These are phyloP conservation scores for Hirtodrosophila histrioides DNA, from an alignment of 2,888 invertebrate genomes.

Conservation along the genomic window DNA sequence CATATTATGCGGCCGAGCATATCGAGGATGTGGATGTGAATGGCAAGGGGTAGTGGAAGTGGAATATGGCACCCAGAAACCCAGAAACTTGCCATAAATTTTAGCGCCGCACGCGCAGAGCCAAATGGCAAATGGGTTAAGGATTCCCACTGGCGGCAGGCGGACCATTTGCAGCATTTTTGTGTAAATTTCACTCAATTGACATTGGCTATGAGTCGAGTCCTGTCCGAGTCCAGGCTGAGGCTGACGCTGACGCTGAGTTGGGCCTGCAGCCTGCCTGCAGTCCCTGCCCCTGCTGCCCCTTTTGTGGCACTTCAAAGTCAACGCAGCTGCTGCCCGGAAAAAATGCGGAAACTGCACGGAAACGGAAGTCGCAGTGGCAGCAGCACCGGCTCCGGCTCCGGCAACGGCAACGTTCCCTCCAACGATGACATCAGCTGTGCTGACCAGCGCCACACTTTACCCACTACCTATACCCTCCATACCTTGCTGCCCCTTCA, in stretches of 20 bases:
- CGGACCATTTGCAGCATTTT: constrained; percentile 43
- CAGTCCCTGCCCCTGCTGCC: constrained; percentile 28
- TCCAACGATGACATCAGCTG: constrained; percentile 65
- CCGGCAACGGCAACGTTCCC: neutral
- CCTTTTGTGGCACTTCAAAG: constrained; percentile 71
- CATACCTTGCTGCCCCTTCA: too few relatives aligned
- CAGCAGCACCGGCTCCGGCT: constrained; percentile 55
- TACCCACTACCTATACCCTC: neutral
- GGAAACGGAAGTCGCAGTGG: constrained; percentile 79
- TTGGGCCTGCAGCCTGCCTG: constrained; percentile 12
- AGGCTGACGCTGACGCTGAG: constrained; percentile 65
- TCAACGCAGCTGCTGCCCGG: constrained; percentile 74
- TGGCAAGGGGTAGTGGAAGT: constrained; percentile 17
- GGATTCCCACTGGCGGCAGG: constrained; percentile 37
- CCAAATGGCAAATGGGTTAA: constrained; percentile 65
- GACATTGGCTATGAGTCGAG: constrained; percentile 65
- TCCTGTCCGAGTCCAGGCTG: constrained; percentile 5
- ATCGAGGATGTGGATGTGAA: constrained; percentile 22
- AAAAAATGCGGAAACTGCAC: constrained; percentile 77
- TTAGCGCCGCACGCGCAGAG: constrained; percentile 59
- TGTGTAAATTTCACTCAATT: constrained; percentile 77
- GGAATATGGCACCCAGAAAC: constrained; percentile 45
- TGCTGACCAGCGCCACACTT: constrained; percentile 58
- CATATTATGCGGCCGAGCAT: constrained; percentile 67
- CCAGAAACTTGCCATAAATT: constrained; percentile 77